Percentiles rank a stretch among this genome's conserved stretches.
These are phyloP conservation scores for Marmota flaviventris DNA, from an alignment of 2,113 vertebrate genomes.

Conservation along the genomic window DNA sequence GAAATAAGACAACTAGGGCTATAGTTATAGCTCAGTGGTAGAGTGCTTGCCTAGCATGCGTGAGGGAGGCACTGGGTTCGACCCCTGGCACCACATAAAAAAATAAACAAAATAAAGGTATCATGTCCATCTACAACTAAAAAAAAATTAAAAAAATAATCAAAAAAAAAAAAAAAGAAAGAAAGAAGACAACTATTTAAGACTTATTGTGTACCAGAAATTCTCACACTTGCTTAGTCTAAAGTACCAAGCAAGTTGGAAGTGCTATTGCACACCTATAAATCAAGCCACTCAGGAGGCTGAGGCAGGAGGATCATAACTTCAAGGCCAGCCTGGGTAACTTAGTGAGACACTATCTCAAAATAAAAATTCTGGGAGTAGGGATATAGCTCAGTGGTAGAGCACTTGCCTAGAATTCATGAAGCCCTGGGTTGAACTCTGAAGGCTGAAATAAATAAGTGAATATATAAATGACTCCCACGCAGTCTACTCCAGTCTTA, in stretches of 20 bases:
- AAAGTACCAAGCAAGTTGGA: background rate
- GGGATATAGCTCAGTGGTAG: background rate
- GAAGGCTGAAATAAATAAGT: background rate
- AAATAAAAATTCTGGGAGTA: background rate
- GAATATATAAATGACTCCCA: background rate
- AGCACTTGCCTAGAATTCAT: background rate
- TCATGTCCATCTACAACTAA: no score
- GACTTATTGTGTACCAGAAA: background rate
- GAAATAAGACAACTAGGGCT: background rate
- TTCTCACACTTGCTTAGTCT: background rate
- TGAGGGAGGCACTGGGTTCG: no score
- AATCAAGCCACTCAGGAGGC: background rate
- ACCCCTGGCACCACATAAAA: no score
- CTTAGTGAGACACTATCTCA: background rate
- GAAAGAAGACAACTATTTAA: slow-evolving; percentile 5
- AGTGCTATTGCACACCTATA: background rate
- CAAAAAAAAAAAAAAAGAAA: background rate
- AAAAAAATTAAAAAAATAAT: no score
- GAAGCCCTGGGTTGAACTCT: background rate
- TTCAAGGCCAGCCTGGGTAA: background rate
- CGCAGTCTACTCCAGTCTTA: background rate
- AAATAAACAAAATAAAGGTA: no score
- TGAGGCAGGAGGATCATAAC: background rate
- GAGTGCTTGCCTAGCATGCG: no score
- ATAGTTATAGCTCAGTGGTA: no score